Percentiles rank a stretch among this genome's conserved stretches.
These are phyloP conservation scores for Cyanoliseus patagonus DNA, from an alignment of 2,113 vertebrate genomes.

Conservation along the genomic window DNA sequence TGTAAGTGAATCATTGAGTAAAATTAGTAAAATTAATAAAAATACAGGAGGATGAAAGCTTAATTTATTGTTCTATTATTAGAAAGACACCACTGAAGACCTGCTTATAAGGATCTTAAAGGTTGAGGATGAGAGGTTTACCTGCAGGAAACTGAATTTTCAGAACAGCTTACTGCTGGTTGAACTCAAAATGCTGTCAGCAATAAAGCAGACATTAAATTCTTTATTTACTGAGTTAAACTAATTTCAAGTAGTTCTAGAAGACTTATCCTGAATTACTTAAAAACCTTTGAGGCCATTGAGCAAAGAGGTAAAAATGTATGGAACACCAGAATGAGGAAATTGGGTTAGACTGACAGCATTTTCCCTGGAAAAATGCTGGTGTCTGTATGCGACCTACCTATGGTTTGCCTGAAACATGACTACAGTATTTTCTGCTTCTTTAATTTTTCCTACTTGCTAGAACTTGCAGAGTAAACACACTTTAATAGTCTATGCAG, in stretches of 20 bases:
- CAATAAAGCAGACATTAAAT: background rate
- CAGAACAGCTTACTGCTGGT: background rate
- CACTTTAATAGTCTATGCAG: background rate
- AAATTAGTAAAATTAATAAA: background rate
- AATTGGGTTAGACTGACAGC: background rate
- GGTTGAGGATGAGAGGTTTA: background rate
- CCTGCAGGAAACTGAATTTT: background rate
- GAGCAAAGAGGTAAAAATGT: background rate
- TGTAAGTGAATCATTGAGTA: background rate
- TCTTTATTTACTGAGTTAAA: background rate
- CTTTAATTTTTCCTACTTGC: background rate
- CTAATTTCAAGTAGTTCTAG: background rate
- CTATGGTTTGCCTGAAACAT: background rate
- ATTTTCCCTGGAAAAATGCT: background rate
- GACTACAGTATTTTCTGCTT: background rate
- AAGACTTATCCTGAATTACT: background rate
- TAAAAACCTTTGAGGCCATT: background rate
- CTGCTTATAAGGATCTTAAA: background rate
- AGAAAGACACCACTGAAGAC: rapidly evolving
- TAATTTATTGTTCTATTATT: background rate
- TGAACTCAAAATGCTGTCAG: background rate
- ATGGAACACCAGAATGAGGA: background rate
- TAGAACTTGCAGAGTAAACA: background rate
- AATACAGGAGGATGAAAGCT: background rate
- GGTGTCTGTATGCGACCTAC: background rate